These are phyloP conservation scores for Amphiduros pacificus DNA, from an alignment of 2,888 invertebrate genomes.

Conservation along the genomic window DNA sequence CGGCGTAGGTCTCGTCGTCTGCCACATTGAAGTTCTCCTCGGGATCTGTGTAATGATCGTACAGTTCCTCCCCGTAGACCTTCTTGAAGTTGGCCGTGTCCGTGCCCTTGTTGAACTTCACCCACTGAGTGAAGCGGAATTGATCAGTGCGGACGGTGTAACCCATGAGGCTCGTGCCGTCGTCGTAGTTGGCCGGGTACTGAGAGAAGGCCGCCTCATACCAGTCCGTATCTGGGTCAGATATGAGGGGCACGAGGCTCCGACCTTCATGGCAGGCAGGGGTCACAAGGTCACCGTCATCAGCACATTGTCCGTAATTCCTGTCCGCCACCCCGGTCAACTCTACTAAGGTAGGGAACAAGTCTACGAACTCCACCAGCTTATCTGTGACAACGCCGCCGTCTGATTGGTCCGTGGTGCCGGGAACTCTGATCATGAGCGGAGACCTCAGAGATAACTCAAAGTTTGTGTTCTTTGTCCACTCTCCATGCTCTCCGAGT, in stretches of 20 bases:
- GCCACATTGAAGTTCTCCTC: constrained; percentile 66
- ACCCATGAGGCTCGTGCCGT: constrained; percentile 36
- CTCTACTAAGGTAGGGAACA: constrained; percentile 40
- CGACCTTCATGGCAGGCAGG: constrained; percentile 23
- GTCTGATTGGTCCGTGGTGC: constrained; percentile 28
- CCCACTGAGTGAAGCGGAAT: constrained; percentile 34
- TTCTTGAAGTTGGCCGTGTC: constrained; percentile 22
- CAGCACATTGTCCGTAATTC: constrained; percentile 22
- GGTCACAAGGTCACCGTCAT: constrained; percentile 10
- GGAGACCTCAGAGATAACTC: constrained; percentile 40
- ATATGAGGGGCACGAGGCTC: constrained; percentile 22
- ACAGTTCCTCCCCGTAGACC: constrained; percentile 29
- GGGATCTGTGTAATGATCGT: constrained; percentile 31
- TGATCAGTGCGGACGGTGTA: constrained; percentile 34
- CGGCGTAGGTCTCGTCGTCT: not conserved
- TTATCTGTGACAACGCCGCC: constrained; percentile 33
- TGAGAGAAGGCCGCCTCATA: constrained; percentile 19
- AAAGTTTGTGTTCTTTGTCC: constrained; percentile 42
- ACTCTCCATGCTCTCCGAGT: constrained; percentile 41
- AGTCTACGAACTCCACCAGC: constrained; percentile 39
- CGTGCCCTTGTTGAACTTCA: constrained; percentile 32
- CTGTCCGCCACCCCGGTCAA: constrained; percentile 31
- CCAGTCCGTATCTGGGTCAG: not conserved
- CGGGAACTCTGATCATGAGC: constrained; percentile 39
- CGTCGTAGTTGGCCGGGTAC: not conserved